Conservation (phyloP, 2,888 invertebrate genomes). For the Ischnus inquisitorius region DNA sequence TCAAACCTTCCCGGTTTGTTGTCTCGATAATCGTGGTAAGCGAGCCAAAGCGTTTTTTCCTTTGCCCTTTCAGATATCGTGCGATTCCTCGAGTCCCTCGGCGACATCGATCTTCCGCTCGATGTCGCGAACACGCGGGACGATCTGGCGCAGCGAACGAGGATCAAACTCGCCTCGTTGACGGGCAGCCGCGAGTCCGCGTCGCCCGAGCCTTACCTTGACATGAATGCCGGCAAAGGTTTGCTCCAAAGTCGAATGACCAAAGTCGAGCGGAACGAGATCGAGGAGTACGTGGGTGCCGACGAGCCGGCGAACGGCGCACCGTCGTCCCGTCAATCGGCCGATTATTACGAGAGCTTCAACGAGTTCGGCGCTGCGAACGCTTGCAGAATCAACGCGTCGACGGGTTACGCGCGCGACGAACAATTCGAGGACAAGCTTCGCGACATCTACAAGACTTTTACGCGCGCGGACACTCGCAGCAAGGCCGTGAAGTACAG, state of each 20-base stretch:
- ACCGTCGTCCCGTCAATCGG: slow-evolving; percentile 49
- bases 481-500: slow-evolving; percentile 78
- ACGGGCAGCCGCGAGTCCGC: slow-evolving; percentile 52
- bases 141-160: slow-evolving; percentile 75
- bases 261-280: slow-evolving; percentile 70
- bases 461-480: slow-evolving; percentile 76
- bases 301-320: slow-evolving; percentile 57
- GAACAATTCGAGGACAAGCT: slow-evolving; percentile 70
- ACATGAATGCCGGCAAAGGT: slow-evolving; percentile 80
- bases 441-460: slow-evolving; percentile 73
- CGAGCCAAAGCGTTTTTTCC: not conserved
- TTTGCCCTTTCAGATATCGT: slow-evolving; percentile 51
- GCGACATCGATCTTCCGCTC: slow-evolving; percentile 52
- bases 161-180: slow-evolving; percentile 68
- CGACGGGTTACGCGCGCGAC: slow-evolving; percentile 2
- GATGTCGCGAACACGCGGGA: slow-evolving; percentile 72
- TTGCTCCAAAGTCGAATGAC: slow-evolving; percentile 64
- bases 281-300: slow-evolving; percentile 73
- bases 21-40: not conserved
- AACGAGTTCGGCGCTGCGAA: slow-evolving; percentile 64
- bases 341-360: slow-evolving; percentile 78
- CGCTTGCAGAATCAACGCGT: slow-evolving; percentile 19
- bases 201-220: slow-evolving; percentile 81
- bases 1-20: not conserved
- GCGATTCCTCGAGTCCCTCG: slow-evolving; percentile 61